Percentiles rank a stretch among this genome's conserved stretches.
These are phyloP conservation scores for Drosophila auraria DNA, from an alignment of 1,140 invertebrate genomes.

Conservation along the genomic window DNA sequence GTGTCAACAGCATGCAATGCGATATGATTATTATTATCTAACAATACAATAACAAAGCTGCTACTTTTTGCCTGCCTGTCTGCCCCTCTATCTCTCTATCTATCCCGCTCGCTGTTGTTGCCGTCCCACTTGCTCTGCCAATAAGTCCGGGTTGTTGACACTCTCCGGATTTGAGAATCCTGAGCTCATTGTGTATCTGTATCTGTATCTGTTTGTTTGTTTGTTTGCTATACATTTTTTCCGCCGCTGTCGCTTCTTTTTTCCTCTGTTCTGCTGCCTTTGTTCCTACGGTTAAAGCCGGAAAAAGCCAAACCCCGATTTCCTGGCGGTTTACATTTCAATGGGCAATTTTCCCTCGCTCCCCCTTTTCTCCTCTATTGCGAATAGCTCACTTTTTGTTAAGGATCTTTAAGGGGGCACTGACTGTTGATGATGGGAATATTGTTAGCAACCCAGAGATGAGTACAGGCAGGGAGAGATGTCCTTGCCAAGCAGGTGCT, in stretches of 20 bases:
- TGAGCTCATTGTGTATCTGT: constrained; percentile 71
- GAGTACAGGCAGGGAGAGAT: background rate
- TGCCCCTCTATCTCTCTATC: background rate
- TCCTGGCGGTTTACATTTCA: constrained; percentile 83
- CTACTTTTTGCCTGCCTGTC: constrained; percentile 74
- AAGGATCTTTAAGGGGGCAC: constrained; percentile 49
- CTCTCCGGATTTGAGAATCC: constrained; percentile 66
- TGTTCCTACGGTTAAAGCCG: constrained; percentile 71
- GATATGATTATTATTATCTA: constrained; percentile 84
- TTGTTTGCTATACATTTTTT: constrained; percentile 54
- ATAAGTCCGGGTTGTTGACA: constrained; percentile 69
- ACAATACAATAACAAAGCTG: constrained; percentile 81
- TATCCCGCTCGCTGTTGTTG: background rate
- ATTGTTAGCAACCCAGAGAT: constrained; percentile 8
- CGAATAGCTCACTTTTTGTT: constrained; percentile 26
- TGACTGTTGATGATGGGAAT: constrained; percentile 62
- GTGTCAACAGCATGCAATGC: constrained; percentile 83
- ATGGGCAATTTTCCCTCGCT: constrained; percentile 73
- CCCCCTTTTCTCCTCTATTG: constrained; percentile 33
- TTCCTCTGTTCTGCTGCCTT: constrained; percentile 40
- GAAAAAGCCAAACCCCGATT: constrained; percentile 84
- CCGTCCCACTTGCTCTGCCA: constrained; percentile 11
- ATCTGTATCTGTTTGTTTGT: constrained; percentile 61
- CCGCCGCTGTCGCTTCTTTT: constrained; percentile 59
- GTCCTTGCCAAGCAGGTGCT: constrained; percentile 34